These are phyloP conservation scores for Channa maculata DNA, from an alignment of 2,113 vertebrate genomes.

Conservation along the genomic window DNA sequence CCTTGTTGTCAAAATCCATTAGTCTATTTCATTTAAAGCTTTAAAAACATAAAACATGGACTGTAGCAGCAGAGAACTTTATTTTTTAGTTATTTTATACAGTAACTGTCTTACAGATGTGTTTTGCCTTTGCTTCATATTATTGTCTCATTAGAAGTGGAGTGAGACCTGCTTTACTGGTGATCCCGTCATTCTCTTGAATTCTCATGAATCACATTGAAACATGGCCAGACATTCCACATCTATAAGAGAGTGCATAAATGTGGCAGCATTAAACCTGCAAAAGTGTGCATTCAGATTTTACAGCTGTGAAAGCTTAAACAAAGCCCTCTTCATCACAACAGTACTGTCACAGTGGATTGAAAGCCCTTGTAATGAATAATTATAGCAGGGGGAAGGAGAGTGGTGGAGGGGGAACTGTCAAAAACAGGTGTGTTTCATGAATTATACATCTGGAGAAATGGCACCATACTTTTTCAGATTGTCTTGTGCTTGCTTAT, in stretches of 20 bases:
- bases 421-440: slow-evolving; percentile 73
- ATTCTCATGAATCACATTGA: not conserved
- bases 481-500: slow-evolving; percentile 26
- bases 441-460: slow-evolving; percentile 77
- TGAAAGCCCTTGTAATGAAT: slow-evolving; percentile 79
- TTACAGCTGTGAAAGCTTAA: slow-evolving; percentile 73
- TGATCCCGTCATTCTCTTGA: not conserved
- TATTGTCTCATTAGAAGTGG: not conserved
- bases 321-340: slow-evolving; percentile 77
- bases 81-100: not conserved
- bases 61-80: not conserved
- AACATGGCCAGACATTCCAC: slow-evolving; percentile 5
- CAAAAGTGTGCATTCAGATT: slow-evolving; percentile 40
- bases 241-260: slow-evolving; percentile 29
- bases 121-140: not conserved
- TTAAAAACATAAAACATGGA: not conserved
- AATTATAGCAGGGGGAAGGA: slow-evolving; percentile 72
- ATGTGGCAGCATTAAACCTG: slow-evolving; percentile 25
- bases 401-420: slow-evolving; percentile 60
- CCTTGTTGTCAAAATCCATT: not conserved
- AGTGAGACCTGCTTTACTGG: not conserved
- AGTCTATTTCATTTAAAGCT: not conserved
- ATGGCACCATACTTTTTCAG: slow-evolving; percentile 50
- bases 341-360: slow-evolving; percentile 74
- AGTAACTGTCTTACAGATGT: not conserved